These are phyloP conservation scores for Petrocephalus sullivani DNA, from an alignment of 2,797 vertebrate genomes.

Conservation along the genomic window DNA sequence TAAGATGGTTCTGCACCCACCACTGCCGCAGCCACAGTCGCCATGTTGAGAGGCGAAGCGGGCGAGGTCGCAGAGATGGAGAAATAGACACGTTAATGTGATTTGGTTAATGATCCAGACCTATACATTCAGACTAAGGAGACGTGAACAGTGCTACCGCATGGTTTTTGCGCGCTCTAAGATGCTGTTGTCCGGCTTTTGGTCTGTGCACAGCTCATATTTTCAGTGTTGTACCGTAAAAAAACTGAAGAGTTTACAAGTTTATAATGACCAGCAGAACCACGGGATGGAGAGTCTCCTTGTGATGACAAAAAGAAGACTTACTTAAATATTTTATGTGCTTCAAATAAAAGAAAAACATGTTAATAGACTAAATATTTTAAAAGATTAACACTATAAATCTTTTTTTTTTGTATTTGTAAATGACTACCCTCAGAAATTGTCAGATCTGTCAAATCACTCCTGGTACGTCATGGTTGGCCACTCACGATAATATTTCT, in stretches of 20 bases:
- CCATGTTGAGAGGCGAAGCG: slow-evolving; percentile 47
- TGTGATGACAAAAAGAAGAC: not conserved
- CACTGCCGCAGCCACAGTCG: not conserved
- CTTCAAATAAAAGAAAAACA: not conserved
- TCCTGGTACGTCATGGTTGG: not conserved
- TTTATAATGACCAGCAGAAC: not conserved
- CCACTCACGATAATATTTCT: not conserved
- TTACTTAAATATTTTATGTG: not conserved
- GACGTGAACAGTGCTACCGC: slow-evolving; percentile 39
- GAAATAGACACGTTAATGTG: slow-evolving; percentile 64
- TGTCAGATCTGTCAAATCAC: not conserved
- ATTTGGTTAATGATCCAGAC: slow-evolving; percentile 67
- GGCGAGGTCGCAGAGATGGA: slow-evolving; percentile 62
- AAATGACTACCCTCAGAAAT: not conserved
- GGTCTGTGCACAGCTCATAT: not conserved
- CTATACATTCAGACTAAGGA: slow-evolving; percentile 54
- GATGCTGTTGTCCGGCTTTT: not conserved
- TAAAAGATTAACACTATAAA: not conserved
- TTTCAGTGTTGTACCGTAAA: not conserved
- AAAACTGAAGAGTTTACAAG: not conserved
- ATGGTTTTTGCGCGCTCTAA: not conserved
- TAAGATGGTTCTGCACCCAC: slow-evolving; percentile 68
- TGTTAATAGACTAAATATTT: not conserved
- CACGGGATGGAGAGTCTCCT: not conserved
- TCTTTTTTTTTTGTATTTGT: not conserved